A percentile compares a stretch with the other conserved stretches of the same genome.
These are phyloP conservation scores for Progne subis DNA, from an alignment of 2,113 vertebrate species.

Conservation along the genomic window DNA sequence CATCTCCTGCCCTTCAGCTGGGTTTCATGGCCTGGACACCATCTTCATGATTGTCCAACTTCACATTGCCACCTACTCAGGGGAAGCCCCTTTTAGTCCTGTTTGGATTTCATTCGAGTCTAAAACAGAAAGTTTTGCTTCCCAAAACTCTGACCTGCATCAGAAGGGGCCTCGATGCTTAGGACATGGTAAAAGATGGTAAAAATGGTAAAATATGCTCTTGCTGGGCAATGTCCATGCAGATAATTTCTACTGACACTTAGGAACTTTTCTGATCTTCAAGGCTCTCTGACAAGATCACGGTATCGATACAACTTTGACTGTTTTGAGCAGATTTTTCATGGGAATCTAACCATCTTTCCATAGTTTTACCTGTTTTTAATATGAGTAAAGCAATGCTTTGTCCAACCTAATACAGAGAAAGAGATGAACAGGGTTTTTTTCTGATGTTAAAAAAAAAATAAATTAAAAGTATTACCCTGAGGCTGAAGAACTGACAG, in stretches of 20 bases:
- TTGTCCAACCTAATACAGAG: not conserved
- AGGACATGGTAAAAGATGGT: not conserved
- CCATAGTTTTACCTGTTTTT: not conserved
- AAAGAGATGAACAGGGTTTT: not conserved
- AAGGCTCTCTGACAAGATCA: not conserved
- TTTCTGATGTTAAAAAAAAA: not conserved
- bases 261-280: not conserved
- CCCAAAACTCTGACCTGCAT: not conserved
- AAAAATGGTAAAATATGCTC: not conserved
- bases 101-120: not conserved
- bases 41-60: not conserved
- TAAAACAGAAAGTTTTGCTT: not conserved
- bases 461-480: not conserved
- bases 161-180: not conserved
- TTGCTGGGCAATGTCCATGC: not conserved
- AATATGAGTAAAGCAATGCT: not conserved
- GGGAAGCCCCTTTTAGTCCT: not conserved
- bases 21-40: not conserved
- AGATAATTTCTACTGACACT: not conserved
- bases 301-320: not conserved
- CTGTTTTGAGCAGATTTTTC: not conserved
- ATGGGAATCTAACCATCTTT: not conserved
- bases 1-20: not conserved
- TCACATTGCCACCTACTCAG: not conserved
- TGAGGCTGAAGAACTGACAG: not conserved